A percentile compares a stretch with the other conserved stretches of the same genome.
phyloP scores from a whole-genome alignment of 2,113 vertebrate genomes.

The Nannobrachium achirus region DNA sequence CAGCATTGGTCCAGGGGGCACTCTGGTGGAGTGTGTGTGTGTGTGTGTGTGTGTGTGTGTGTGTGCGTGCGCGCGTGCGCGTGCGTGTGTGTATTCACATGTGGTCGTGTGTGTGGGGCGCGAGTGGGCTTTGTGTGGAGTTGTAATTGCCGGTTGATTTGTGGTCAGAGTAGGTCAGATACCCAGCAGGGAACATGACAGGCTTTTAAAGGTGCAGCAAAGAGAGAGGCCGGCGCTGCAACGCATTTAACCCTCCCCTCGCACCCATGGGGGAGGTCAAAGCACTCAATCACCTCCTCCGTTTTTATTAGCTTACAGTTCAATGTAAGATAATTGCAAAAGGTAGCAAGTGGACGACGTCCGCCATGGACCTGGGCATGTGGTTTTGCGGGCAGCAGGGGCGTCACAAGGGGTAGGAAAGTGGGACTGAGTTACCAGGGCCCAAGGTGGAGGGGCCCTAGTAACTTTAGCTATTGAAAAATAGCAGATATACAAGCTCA shows the following conservation, averaged over 20 bases:
- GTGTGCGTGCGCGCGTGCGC: slow-evolving; percentile 2
- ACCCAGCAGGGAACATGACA: slow-evolving; percentile 60
- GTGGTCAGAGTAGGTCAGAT: slow-evolving; percentile 64
- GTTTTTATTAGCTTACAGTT: slow-evolving; percentile 54
- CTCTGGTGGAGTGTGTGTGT: background rate
- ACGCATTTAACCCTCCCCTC: slow-evolving; percentile 56
- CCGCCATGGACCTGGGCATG: background rate
- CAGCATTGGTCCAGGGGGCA: slow-evolving; percentile 3
- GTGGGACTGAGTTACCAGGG: no score
- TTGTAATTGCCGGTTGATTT: slow-evolving; percentile 72
- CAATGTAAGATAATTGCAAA: slow-evolving; percentile 38
- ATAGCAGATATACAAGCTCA: no score
- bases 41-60: slow-evolving; percentile 1
- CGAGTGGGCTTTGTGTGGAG: slow-evolving; percentile 19
- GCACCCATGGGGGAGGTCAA: slow-evolving; percentile 49
- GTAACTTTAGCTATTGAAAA: no score
- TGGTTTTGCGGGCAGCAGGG: slow-evolving; percentile 4
- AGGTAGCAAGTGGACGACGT: background rate
- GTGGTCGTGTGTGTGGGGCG: background rate
- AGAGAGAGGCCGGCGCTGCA: slow-evolving; percentile 42
- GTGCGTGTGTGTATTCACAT: background rate
- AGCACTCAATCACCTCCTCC: slow-evolving; percentile 59
- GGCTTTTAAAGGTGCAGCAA: slow-evolving; percentile 59
- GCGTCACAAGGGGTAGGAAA: no score
- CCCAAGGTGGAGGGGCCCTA: no score